These are phyloP conservation scores for Quadriops clusia DNA, from an alignment of 2,888 invertebrate species.

Conservation along the genomic window DNA sequence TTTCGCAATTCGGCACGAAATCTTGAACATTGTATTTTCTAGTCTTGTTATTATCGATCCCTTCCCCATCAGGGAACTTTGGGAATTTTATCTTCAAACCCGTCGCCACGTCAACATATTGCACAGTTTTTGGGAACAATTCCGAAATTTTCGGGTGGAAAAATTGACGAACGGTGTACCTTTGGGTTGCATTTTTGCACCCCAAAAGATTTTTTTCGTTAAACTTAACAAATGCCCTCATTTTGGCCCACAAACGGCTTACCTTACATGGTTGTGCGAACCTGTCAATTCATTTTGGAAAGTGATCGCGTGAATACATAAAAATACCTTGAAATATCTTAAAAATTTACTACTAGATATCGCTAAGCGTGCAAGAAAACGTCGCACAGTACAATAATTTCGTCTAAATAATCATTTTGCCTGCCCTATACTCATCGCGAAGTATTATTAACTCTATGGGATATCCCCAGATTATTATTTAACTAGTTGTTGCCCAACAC, in stretches of 20 bases:
- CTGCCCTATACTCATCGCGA: too few relatives aligned
- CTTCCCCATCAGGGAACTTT: constrained; percentile 3
- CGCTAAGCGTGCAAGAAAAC: too few relatives aligned
- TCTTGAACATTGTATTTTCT: constrained; percentile 9
- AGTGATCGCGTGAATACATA: constrained; percentile 21
- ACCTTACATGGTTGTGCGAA: constrained; percentile 25
- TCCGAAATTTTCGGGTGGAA: constrained; percentile 1
- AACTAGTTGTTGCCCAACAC: too few relatives aligned
- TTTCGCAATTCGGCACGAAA: constrained; percentile 4
- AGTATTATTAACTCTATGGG: too few relatives aligned
- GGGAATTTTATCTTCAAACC: constrained; percentile 13
- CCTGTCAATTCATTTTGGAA: constrained; percentile 21
- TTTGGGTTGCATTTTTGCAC: constrained; percentile 7
- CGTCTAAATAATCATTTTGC: too few relatives aligned
- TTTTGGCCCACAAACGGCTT: constrained; percentile 17
- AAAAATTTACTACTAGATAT: too few relatives aligned
- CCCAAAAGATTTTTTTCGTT: constrained; percentile 10
- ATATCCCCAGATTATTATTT: too few relatives aligned
- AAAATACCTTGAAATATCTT: constrained; percentile 13
- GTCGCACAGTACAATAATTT: too few relatives aligned
- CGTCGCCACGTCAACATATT: constrained; percentile 36
- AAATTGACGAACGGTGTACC: too few relatives aligned
- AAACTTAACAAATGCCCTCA: constrained; percentile 1
- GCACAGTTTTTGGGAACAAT: constrained; percentile 15
- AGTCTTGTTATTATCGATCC: too few relatives aligned